Evolutionary conservation across 2,797 vertebrate species (phyloP), one percentile per base, ranked within the genome.

Genomic region (Gallinago solitaria): DNA sequence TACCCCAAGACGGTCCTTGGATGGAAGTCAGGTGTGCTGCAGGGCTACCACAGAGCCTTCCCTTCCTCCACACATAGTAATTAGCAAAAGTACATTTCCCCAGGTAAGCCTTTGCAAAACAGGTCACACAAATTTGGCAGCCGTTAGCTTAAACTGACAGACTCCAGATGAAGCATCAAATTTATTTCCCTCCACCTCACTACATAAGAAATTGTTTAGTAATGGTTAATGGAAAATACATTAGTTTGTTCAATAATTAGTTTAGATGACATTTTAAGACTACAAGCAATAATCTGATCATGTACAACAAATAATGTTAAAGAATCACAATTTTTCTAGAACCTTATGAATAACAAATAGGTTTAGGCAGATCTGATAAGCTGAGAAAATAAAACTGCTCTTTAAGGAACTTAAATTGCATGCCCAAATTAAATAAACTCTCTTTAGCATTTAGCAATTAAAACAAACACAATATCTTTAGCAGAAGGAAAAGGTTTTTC

Each of bases 351-450:
- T 59, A 91, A 84, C 39, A 91, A 87, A 87, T 16, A 77, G 18
- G 33, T 17, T 90, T 76, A 89, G 65, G n/a, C 35, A 80, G 33
- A 35, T 77, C 39, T 53, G 73, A 69, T 39, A 93, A 91, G 2
- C 11, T 85, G 39, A 91, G n/a, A 93, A 96, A 93, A 91, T 61
- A 56, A 71, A 90, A 81, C 43, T 68, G 61, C 28, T 37, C 63
- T 39, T 19, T 89, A 37, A 79, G 51, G 35, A 93, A 90, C 23
- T 78, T 71, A 43, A 83, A 81, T 35, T 64, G 35, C 63, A 69
- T 28, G 30, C 65, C 61, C 63, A 85, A 71, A 82, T 87, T 45
- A 78, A 89, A 80, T 60, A 67, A 91, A 53, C 23, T 90, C 27
- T 57, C 53, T 75, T 67, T 39, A 67, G 61, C 56, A 51, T 81